Evolutionary conservation across 2,113 vertebrate species (phyloP), one percentile per base, ranked within the genome.

Genomic region (Melierax canorus): DNA sequence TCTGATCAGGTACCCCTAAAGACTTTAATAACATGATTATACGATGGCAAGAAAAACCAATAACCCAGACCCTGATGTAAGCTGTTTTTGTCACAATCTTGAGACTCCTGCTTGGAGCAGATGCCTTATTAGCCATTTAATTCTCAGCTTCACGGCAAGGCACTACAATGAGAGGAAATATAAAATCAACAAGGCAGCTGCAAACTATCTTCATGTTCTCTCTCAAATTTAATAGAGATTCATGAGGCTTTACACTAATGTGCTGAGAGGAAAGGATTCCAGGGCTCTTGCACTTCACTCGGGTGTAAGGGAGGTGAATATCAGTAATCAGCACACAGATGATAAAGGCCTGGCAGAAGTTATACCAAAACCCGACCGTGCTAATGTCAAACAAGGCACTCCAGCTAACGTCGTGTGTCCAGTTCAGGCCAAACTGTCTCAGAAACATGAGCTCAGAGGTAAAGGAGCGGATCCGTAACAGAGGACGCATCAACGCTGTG

Each of bases 151-250:
- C 92, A 38, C 10, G 36, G 79, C 79, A 78, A 96, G 71, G 63
- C 68, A 73, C 50, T 38, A 73, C 86, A 86, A 90, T 32, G 71
- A 94, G 78, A 88, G 51, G 68, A 93, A 93, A 96, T 90, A 95
- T 29, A 91, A 95, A 94, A 93, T 93, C 94, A 94, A 94, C 95
- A 93, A 87, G 96, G 91, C 92, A 97, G 86, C 94, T 96, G 95
- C 79, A 91, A 94, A 96, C 86, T 60, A 80, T 68, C 94, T 77
- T 88, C 88, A 38, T 81, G 91, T 97, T 97, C 83, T 72, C 68
- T 38, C 88, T 91, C 92, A 94, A 84, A 95, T 93, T 96, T 92
- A 95, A 94, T 89, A 94, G 95, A 93, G 94, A 96, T 96, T 95
- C 94, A 96, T 80, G 94, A 96, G 67, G 88, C 94, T 96, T 92